Percentiles rank a stretch among this genome's conserved stretches.
Evolutionary conservation across 2,888 invertebrate genomes (phyloP).

Genomic region (Campoletis raptor): DNA sequence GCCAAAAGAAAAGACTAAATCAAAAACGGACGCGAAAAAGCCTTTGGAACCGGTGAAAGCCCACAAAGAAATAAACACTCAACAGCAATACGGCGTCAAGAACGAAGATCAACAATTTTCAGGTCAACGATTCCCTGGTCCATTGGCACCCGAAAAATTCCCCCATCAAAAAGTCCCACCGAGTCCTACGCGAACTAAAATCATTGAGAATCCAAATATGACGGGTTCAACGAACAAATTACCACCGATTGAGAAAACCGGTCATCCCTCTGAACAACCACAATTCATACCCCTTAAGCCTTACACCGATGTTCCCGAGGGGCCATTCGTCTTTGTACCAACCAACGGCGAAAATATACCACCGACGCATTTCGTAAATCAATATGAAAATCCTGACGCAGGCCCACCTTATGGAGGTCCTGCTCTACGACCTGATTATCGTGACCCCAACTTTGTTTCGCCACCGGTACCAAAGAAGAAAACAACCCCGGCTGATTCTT

Average conservation of each 20-base stretch:
- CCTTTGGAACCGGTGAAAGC: constrained; percentile 78
- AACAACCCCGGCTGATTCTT: constrained; percentile 47
- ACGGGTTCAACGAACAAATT: constrained; percentile 73
- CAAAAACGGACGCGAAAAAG: constrained; percentile 81
- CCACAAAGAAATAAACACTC: constrained; percentile 76
- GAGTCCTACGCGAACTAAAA: constrained; percentile 45
- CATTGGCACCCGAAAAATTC: constrained; percentile 79
- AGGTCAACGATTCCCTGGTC: constrained; percentile 77
- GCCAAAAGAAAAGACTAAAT: constrained; percentile 78
- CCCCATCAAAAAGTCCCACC: constrained; percentile 52
- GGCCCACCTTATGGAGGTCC: constrained; percentile 78
- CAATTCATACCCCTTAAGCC: constrained; percentile 78
- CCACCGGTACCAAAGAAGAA: constrained; percentile 77
- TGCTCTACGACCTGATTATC: constrained; percentile 69
- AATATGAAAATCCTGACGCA: constrained; percentile 75
- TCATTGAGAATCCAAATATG: constrained; percentile 65
- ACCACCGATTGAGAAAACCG: constrained; percentile 60
- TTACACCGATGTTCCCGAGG: constrained; percentile 69
- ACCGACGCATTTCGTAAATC: constrained; percentile 73
- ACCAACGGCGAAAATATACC: constrained; percentile 77
- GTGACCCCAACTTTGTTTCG: constrained; percentile 78
- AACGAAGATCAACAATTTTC: constrained; percentile 22
- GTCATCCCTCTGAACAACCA: constrained; percentile 74
- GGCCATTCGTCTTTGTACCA: constrained; percentile 74
- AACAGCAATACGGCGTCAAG: constrained; percentile 63